Percentiles rank a stretch among this genome's conserved stretches.
These are phyloP conservation scores for Bugulina stolonifera DNA, from an alignment of 2,888 invertebrate genomes.

Conservation along the genomic window DNA sequence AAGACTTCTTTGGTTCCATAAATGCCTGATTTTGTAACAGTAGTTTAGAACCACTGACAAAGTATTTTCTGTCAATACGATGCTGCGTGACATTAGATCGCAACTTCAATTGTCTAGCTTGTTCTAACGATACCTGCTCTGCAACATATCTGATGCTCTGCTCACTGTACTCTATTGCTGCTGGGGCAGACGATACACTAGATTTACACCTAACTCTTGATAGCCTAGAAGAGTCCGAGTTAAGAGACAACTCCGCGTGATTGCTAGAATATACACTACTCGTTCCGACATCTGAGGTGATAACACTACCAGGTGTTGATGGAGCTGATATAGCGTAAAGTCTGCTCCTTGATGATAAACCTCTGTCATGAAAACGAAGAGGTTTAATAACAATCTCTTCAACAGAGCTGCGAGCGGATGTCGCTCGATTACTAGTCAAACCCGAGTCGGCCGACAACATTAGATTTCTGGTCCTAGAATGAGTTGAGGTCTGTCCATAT, in stretches of 20 bases:
- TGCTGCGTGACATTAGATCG: slow-evolving; percentile 13
- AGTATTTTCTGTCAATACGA: background rate
- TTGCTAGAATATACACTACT: background rate
- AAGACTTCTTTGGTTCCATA: background rate
- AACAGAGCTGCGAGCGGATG: background rate
- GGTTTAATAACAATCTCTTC: slow-evolving; percentile 21
- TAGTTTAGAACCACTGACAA: slow-evolving; percentile 22
- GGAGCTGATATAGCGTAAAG: background rate
- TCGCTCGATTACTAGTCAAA: background rate
- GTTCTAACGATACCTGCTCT: slow-evolving; percentile 12
- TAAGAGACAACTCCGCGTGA: background rate
- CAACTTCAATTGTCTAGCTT: slow-evolving; percentile 8
- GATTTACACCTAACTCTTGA: background rate
- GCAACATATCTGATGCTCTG: slow-evolving; percentile 9
- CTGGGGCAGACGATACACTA: background rate
- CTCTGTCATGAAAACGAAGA: slow-evolving; percentile 1
- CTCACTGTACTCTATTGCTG: slow-evolving; percentile 14
- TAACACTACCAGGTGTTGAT: background rate
- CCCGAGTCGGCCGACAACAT: background rate
- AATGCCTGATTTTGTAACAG: background rate
- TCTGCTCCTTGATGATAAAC: background rate
- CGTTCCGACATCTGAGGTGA: background rate
- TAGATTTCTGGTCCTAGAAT: background rate
- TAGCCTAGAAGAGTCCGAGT: background rate
- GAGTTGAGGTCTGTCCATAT: background rate